Percentiles rank a stretch among this genome's conserved stretches.
Conservation (phyloP, 2,888 invertebrate genomes). For the Drosophila peninsularis region DNA sequence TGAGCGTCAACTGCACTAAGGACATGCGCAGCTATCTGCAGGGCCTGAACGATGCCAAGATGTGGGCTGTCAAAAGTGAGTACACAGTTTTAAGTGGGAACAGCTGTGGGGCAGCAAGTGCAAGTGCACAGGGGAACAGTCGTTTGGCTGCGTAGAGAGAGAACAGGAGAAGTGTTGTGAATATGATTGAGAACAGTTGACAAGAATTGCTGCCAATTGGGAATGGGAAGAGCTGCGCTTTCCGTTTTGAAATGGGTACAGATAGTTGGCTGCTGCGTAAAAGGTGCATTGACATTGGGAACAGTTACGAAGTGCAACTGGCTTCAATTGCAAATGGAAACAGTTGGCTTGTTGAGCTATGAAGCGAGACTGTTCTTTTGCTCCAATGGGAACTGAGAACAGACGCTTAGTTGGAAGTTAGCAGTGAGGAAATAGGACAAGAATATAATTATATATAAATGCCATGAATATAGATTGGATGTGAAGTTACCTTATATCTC, state of each 20-base stretch:
- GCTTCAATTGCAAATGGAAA: too few relatives aligned
- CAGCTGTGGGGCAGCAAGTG: not conserved
- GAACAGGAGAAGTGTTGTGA: not conserved
- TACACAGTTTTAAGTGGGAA: conserved; percentile 21
- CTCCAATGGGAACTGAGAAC: too few relatives aligned
- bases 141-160: not conserved
- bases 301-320: too few relatives aligned
- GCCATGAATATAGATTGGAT: not conserved
- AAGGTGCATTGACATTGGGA: too few relatives aligned
- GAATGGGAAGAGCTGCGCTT: not conserved
- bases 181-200: not conserved
- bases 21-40: conserved; percentile 82
- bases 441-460: not conserved
- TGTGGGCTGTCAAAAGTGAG: conserved; percentile 85
- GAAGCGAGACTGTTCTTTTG: too few relatives aligned
- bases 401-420: too few relatives aligned
- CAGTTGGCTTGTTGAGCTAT: too few relatives aligned
- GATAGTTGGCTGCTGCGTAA: too few relatives aligned
- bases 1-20: conserved; percentile 81
- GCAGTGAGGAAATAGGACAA: not conserved
- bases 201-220: not conserved
- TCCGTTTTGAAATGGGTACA: too few relatives aligned
- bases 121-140: not conserved
- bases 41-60: conserved; percentile 77
- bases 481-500: not conserved